Evolutionary conservation across 92 coral and sea anemone species (phyloP).

Genomic region (Phenganax subtilis): DNA sequence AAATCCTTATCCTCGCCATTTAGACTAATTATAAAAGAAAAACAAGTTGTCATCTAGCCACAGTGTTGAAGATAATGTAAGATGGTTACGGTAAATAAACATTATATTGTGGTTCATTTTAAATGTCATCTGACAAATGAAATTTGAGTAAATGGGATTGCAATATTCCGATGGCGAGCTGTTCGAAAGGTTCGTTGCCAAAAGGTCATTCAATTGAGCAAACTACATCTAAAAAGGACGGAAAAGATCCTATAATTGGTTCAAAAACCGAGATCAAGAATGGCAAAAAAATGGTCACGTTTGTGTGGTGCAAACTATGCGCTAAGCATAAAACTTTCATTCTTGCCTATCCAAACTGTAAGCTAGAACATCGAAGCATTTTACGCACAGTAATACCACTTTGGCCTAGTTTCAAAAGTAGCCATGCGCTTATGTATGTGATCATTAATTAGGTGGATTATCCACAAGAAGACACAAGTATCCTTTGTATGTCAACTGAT

Average conservation of each 20-base stretch:
- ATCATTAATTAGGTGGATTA: too few relatives aligned
- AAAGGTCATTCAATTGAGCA: not conserved
- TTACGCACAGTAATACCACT: too few relatives aligned
- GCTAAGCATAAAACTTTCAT: slow-evolving; percentile 5
- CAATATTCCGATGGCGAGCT: not conserved
- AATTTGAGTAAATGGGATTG: too few relatives aligned
- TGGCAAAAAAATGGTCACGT: not conserved
- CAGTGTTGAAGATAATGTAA: slow-evolving; percentile 8
- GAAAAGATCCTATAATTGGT: not conserved
- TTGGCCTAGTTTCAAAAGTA: too few relatives aligned
- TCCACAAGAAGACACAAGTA: too few relatives aligned
- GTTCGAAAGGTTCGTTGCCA: not conserved
- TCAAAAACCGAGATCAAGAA: slow-evolving; percentile 5
- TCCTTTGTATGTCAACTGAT: too few relatives aligned
- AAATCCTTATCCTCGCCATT: too few relatives aligned
- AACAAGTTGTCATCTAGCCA: not conserved
- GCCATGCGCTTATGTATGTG: too few relatives aligned
- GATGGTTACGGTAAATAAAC: not conserved
- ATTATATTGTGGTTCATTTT: not conserved
- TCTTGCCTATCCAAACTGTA: slow-evolving; percentile 4
- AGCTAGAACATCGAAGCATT: not conserved
- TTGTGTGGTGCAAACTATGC: not conserved
- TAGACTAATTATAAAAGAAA: too few relatives aligned
- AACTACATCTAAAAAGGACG: not conserved
- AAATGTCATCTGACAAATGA: too few relatives aligned